Evolutionary conservation across 2,113 vertebrate species (phyloP).

Genomic region (Solea solea): DNA sequence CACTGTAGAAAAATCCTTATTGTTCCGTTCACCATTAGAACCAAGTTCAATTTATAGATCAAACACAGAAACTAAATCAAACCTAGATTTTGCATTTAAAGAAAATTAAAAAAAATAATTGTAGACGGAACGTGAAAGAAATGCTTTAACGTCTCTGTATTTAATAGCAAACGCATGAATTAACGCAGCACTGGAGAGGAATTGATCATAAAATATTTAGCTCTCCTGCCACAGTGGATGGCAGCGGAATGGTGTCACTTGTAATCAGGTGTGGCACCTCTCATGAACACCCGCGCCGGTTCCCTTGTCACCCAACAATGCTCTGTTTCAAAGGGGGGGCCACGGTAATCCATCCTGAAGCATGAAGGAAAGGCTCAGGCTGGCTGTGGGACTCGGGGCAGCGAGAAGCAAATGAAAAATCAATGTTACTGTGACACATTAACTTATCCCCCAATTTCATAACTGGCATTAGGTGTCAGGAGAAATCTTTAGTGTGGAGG

Average conservation of each 20-base stretch:
- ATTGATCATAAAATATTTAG: conserved; percentile 36
- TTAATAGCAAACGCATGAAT: neutral
- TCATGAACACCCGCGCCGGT: conserved; percentile 55
- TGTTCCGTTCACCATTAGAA: conserved; percentile 29
- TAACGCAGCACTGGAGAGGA: conserved; percentile 12
- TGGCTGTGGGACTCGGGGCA: conserved; percentile 62
- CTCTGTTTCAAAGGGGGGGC: conserved; percentile 51
- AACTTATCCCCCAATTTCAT: conserved; percentile 81
- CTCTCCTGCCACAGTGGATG: conserved; percentile 28
- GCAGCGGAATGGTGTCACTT: conserved; percentile 58
- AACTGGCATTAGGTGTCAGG: conserved; percentile 78
- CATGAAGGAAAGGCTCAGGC: conserved; percentile 63
- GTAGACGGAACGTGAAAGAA: neutral
- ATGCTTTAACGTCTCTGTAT: neutral
- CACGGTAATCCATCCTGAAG: conserved; percentile 74
- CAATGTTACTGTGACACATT: conserved; percentile 80
- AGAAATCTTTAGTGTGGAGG: conserved; percentile 68
- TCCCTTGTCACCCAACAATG: conserved; percentile 55
- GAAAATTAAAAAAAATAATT: neutral
- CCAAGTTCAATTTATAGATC: conserved; percentile 19
- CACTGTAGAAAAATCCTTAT: conserved; percentile 28
- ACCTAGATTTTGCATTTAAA: neutral
- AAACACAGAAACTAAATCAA: conserved; percentile 10
- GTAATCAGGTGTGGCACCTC: conserved; percentile 73
- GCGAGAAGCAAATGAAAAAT: conserved; percentile 80